Conservation (phyloP, 2,797 vertebrate genomes). For the Synaphobranchus kaupii region DNA sequence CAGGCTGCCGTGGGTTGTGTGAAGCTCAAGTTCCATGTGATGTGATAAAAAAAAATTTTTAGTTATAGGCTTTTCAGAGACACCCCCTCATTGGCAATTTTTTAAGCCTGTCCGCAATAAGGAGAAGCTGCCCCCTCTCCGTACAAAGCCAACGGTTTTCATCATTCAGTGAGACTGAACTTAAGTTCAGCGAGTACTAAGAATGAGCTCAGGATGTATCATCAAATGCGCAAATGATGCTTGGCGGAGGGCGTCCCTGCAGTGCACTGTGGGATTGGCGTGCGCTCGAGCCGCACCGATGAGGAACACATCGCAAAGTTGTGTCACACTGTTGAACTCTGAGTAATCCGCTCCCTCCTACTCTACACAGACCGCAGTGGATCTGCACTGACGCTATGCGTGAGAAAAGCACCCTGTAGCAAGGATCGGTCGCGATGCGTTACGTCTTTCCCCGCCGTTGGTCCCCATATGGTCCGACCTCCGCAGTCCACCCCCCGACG, state of each 20-base stretch:
- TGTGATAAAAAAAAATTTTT: not conserved
- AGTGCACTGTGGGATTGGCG: slow-evolving; percentile 37
- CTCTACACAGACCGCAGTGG: slow-evolving; percentile 1
- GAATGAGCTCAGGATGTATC: not conserved
- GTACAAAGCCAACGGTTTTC: slow-evolving; percentile 30
- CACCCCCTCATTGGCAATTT: not conserved
- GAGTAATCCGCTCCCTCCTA: slow-evolving; percentile 45
- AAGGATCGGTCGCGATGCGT: not conserved
- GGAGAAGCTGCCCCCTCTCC: not conserved
- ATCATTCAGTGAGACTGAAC: slow-evolving; percentile 39
- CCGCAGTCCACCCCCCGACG: not conserved
- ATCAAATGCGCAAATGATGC: not conserved
- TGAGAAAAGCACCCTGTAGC: not conserved
- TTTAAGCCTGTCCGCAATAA: slow-evolving; percentile 18
- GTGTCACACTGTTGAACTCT: slow-evolving; percentile 34
- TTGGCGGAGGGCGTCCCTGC: not conserved
- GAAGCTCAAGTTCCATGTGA: slow-evolving; percentile 2
- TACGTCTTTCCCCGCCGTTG: not conserved
- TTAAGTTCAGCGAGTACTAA: slow-evolving; percentile 30
- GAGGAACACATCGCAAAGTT: slow-evolving; percentile 22
- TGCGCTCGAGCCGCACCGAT: slow-evolving; percentile 15
- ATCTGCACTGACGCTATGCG: not conserved
- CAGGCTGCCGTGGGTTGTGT: not conserved
- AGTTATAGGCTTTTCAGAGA: too few species aligned
- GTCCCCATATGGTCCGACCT: not conserved